Evolutionary conservation across 2,797 vertebrate genomes (phyloP).

Genomic region (Lateolabrax maculatus): DNA sequence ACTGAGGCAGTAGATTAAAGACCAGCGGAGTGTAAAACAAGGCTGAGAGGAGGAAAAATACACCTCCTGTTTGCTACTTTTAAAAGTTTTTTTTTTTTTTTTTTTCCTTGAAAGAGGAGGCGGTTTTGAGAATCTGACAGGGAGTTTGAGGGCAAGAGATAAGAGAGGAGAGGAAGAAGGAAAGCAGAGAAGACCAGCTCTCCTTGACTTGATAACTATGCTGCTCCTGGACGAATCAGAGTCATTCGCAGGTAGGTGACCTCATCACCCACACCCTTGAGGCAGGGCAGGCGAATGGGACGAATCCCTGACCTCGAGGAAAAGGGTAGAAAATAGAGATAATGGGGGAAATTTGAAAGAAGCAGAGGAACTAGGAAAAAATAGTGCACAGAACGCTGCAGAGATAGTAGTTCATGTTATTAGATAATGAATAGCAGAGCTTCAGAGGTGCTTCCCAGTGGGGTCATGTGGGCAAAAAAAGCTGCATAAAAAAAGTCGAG

Average conservation of each 20-base stretch:
- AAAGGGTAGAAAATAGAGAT: not conserved
- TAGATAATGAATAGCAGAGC: not conserved
- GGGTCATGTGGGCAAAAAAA: not conserved
- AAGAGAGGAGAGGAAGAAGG: constrained; percentile 16
- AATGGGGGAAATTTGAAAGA: no score
- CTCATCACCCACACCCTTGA: not conserved
- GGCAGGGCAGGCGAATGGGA: not conserved
- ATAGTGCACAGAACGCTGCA: not conserved
- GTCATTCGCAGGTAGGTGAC: constrained; percentile 78
- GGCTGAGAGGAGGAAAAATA: constrained; percentile 1
- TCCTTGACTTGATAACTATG: constrained; percentile 64
- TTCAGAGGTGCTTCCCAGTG: constrained; percentile 2
- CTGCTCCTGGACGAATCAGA: constrained; percentile 81
- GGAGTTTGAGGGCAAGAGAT: constrained; percentile 12
- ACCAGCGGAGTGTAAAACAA: constrained; percentile 7
- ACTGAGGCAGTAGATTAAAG: constrained; percentile 54
- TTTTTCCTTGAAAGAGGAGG: constrained; percentile 2
- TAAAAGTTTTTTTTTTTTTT: not conserved
- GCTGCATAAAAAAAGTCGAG: no score
- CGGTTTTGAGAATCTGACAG: constrained; percentile 20
- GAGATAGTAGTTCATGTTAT: not conserved
- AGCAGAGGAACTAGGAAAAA: not conserved
- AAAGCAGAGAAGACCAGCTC: constrained; percentile 32
- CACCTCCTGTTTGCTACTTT: not conserved
- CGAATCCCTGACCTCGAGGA: not conserved